phyloP scores from a whole-genome alignment of 2,113 vertebrate species.

The Hypomesus transpacificus region DNA sequence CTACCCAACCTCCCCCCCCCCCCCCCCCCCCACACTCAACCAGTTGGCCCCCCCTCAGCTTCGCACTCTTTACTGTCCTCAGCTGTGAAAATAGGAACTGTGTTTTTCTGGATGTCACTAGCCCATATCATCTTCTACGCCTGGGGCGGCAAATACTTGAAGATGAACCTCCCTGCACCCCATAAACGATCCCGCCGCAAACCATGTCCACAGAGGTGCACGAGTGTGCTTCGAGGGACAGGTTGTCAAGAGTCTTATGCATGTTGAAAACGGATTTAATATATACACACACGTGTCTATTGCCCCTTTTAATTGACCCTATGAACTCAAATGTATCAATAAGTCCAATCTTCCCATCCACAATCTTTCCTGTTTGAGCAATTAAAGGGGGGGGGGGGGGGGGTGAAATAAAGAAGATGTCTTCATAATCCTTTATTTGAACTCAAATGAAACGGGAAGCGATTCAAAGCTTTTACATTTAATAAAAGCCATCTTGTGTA shows the following conservation, averaged over 20 bases:
- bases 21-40: not conserved
- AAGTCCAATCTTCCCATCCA: not conserved
- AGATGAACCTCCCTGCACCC: constrained; percentile 21
- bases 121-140: constrained; percentile 25
- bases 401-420: constrained; percentile 7
- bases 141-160: constrained; percentile 18
- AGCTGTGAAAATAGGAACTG: constrained; percentile 65
- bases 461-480: not conserved
- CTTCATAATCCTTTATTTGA: constrained; percentile 20
- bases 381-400: not conserved
- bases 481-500: constrained; percentile 37
- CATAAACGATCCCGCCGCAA: not conserved
- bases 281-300: not conserved
- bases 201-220: not conserved
- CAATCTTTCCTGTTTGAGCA: constrained; percentile 18
- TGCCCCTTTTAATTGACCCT: not conserved
- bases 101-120: constrained; percentile 41
- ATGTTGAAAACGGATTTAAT: not conserved
- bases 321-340: constrained; percentile 6
- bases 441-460: constrained; percentile 19
- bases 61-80: constrained; percentile 31
- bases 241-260: not conserved
- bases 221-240: not conserved
- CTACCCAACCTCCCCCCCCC: constrained; percentile 11
- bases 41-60: not conserved